Conservation (phyloP, 2,113 vertebrate genomes). For the Crotalus horridus region DNA sequence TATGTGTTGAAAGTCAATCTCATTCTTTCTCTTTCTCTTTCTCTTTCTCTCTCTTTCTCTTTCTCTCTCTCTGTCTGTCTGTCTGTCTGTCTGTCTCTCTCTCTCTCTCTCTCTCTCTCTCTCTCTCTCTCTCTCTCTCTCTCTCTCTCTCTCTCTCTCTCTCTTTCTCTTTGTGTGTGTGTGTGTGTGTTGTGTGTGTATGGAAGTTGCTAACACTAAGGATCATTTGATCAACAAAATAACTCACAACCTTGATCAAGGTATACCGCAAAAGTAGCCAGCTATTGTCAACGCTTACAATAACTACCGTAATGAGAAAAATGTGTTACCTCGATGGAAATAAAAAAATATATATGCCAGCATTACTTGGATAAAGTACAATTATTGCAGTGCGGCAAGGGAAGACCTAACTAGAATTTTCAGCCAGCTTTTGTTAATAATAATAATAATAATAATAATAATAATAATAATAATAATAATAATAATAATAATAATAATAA, state of each 20-base stretch:
- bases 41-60: not conserved
- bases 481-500: slow-evolving; percentile 6
- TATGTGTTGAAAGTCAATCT: not conserved
- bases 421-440: slow-evolving; percentile 37
- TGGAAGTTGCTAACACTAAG: slow-evolving; percentile 40
- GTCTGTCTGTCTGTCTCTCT: not conserved
- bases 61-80: not conserved
- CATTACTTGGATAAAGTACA: slow-evolving; percentile 45
- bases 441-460: not conserved
- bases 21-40: slow-evolving; percentile 6
- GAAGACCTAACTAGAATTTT: slow-evolving; percentile 36
- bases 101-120: slow-evolving; percentile 4
- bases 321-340: slow-evolving; percentile 32
- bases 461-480: slow-evolving; percentile 5
- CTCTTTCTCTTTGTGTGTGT: not conserved
- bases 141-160: not conserved
- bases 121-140: too few relatives aligned
- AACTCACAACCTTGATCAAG: slow-evolving; percentile 28
- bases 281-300: slow-evolving; percentile 37
- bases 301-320: slow-evolving; percentile 44
- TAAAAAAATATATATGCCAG: slow-evolving; percentile 1
- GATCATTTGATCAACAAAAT: slow-evolving; percentile 20
- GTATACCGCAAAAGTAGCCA: slow-evolving; percentile 28
- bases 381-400: slow-evolving; percentile 40
- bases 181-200: not conserved